A percentile compares a stretch with the other conserved stretches of the same genome.
These are phyloP conservation scores for Agelas oroides DNA, from an alignment of 37 sponge, comb jelly and placozoan species.

Conservation along the genomic window DNA sequence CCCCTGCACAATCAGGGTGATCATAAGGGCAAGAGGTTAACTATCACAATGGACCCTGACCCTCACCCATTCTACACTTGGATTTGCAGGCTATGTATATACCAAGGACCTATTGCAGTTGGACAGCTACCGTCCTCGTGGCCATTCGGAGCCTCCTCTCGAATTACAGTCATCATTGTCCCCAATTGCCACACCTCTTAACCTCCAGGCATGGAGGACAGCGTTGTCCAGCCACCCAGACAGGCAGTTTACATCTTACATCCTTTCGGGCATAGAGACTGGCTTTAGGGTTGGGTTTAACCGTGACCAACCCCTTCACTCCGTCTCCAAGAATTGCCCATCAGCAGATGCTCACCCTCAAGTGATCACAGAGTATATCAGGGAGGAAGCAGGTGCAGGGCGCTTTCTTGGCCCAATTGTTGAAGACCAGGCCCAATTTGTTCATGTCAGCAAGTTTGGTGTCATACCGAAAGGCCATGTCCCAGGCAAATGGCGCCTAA, in stretches of 20 bases:
- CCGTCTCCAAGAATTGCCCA: background rate
- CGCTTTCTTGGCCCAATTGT: background rate
- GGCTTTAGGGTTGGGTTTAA: background rate
- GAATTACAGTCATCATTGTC: too few species aligned
- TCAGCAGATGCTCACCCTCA: constrained; percentile 1
- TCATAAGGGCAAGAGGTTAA: too few species aligned
- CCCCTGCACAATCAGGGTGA: too few species aligned
- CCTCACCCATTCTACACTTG: too few species aligned
- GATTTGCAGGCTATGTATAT: background rate
- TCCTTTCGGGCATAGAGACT: background rate
- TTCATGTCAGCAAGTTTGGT: background rate
- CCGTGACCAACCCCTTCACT: background rate
- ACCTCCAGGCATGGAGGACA: background rate
- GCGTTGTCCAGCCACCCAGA: constrained; percentile 6
- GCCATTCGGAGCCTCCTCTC: too few species aligned
- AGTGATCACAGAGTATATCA: background rate
- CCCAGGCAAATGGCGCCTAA: too few species aligned
- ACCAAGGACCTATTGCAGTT: background rate
- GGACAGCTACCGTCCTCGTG: background rate
- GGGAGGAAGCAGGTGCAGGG: background rate
- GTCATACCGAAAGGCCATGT: background rate
- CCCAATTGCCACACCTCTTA: background rate
- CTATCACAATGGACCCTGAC: too few species aligned
- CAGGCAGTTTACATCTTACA: background rate
- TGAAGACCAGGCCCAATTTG: background rate